These are phyloP conservation scores for Thecocarcelia acutangulata DNA, from an alignment of 2,888 invertebrate species.

Conservation along the genomic window DNA sequence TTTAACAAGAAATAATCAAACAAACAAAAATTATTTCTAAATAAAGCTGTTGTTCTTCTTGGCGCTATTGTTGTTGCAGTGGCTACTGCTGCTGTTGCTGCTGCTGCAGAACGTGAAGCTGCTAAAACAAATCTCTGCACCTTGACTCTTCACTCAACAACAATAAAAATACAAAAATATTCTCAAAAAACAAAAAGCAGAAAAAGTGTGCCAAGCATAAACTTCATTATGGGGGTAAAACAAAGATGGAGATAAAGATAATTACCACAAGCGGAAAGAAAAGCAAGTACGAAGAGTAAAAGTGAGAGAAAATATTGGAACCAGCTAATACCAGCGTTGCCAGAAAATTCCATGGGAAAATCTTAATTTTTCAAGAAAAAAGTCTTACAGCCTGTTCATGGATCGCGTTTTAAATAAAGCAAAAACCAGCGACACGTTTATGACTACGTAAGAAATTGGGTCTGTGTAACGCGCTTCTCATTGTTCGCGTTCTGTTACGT, in stretches of 20 bases:
- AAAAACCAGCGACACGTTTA: too few relatives aligned
- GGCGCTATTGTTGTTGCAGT: not conserved
- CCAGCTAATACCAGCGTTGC: not conserved
- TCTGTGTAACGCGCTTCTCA: too few relatives aligned
- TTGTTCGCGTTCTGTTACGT: too few relatives aligned
- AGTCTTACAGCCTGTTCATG: too few relatives aligned
- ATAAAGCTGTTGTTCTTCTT: constrained; percentile 16
- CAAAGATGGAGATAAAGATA: constrained; percentile 35
- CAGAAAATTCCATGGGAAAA: too few relatives aligned
- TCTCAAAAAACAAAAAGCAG: not conserved
- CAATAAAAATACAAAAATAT: constrained; percentile 25
- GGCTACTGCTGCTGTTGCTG: not conserved
- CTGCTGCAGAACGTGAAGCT: constrained; percentile 5
- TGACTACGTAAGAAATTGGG: too few relatives aligned
- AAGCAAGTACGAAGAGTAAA: not conserved
- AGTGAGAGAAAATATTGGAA: not conserved
- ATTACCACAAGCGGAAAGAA: constrained; percentile 17
- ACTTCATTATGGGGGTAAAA: constrained; percentile 46
- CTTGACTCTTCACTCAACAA: constrained; percentile 12
- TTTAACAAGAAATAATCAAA: not conserved
- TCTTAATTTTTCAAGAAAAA: too few relatives aligned
- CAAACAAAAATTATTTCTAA: not conserved
- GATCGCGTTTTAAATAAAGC: too few relatives aligned
- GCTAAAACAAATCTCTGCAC: constrained; percentile 50
- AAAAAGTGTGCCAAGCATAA: constrained; percentile 57